A percentile compares a stretch with the other conserved stretches of the same genome.
Evolutionary conservation across 1,140 invertebrate species (phyloP).

Genomic region (Arctopsyche grandis): DNA sequence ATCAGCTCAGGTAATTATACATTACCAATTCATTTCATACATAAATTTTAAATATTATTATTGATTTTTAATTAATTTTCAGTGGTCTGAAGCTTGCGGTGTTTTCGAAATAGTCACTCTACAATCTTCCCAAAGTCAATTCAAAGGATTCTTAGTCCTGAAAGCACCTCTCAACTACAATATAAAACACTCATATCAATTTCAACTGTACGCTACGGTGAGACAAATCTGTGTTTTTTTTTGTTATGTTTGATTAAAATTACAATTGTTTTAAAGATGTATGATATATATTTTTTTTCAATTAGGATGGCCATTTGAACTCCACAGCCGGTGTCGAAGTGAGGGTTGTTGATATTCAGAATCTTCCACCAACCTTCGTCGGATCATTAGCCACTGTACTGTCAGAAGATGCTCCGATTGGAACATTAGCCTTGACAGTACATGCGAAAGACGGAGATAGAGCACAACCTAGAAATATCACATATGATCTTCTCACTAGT

Average conservation of each 20-base stretch:
- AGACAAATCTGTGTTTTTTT: conserved; percentile 60
- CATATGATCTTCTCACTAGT: conserved; percentile 85
- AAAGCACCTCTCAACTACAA: conserved; percentile 75
- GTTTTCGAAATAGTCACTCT: conserved; percentile 75
- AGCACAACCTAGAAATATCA: conserved; percentile 79
- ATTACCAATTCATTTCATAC: background rate
- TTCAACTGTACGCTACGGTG: conserved; percentile 76
- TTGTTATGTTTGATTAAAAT: background rate
- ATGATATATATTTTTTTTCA: conserved; percentile 27
- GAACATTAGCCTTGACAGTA: conserved; percentile 81
- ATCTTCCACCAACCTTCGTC: conserved; percentile 83
- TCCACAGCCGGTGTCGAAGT: conserved; percentile 79
- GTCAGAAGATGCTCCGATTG: conserved; percentile 85
- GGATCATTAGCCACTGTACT: conserved; percentile 83
- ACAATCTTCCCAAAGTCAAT: conserved; percentile 71
- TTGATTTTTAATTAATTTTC: conserved; percentile 41
- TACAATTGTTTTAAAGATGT: background rate
- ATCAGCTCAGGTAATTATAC: conserved; percentile 59
- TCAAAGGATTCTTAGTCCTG: conserved; percentile 74
- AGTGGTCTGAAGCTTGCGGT: conserved; percentile 76
- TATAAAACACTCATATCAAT: conserved; percentile 78
- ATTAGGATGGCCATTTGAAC: conserved; percentile 81
- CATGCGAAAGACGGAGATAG: conserved; percentile 85
- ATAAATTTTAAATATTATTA: background rate
- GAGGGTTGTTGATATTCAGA: conserved; percentile 83